Conservation (phyloP, 2,797 vertebrate genomes). For the Malacoraja senta region DNA sequence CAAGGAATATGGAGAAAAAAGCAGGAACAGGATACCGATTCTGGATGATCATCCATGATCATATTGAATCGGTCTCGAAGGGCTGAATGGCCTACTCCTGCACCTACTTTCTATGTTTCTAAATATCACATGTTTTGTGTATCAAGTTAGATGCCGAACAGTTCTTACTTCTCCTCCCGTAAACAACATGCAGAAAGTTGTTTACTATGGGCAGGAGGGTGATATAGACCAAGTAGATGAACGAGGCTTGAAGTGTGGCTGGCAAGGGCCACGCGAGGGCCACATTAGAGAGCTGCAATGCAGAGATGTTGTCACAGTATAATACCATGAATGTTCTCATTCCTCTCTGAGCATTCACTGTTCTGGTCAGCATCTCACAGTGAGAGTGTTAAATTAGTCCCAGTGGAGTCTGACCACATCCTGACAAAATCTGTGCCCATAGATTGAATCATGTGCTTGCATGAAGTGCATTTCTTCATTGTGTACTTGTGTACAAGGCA, state of each 20-base stretch:
- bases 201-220: neutral
- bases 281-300: neutral
- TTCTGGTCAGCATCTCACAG: neutral
- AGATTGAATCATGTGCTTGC: neutral
- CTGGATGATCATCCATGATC: no score
- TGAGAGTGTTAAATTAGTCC: slow-evolving; percentile 25
- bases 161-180: neutral
- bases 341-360: slow-evolving; percentile 11
- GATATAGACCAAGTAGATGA: neutral
- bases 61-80: no score
- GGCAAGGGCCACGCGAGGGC: neutral
- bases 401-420: slow-evolving; percentile 16
- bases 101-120: no score
- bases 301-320: neutral
- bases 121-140: no score
- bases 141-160: neutral
- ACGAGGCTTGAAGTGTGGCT: neutral
- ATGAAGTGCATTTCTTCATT: neutral
- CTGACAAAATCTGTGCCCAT: neutral
- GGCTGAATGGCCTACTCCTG: no score
- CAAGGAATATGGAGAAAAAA: no score
- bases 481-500: neutral
- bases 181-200: neutral
- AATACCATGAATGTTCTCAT: neutral
- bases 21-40: no score